Evolutionary conservation across 2,888 invertebrate species (phyloP), one percentile per base, ranked within the genome.

Genomic region (Megaustenia siamemsis): DNA sequence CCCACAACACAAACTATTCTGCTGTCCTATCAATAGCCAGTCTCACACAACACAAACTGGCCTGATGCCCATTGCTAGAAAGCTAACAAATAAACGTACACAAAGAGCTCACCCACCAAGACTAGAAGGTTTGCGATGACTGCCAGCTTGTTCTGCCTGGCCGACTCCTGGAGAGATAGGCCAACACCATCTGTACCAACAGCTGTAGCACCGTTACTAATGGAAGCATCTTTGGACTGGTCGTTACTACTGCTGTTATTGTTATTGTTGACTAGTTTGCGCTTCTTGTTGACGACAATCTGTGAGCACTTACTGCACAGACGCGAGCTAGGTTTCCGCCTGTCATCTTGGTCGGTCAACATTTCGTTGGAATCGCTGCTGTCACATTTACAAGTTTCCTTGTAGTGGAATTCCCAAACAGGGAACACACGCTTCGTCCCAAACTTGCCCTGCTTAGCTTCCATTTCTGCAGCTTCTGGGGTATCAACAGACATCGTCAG

Each of bases 111-210:
- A 81, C 81, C 71, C 71, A 81, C 81, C 81, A 81, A 10, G n/a
- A 53, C 68, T 24, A 81, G 71, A n/a, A 86, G 77, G 56, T 86
- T 86, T 32, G 84, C 86, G 24, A 86, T 86, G 32, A 84, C 84
- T 60, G 83, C 76, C 56, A 80, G 53, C 49, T 83, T 69, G 2
- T 12, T 45, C 28, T 73, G 76, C 15, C 45, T 78, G 18, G 83
- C 8, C 71, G 32, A 40, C 8, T 45, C 43, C 32, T 45, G 45
- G 32, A 28, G 18, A 38, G 68, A 49, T 35, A 68, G 35, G 6
- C 32, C 66, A 66, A 10, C 18, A 35, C 38, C 68, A 68, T 18
- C 1, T 35, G 40, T 66, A 28, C 10, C 28, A 28, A 43, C 28
- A 35, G 8, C 32, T 5, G 24, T 49, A n/a, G 38, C 68, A 43